Base-by-base conservation (phyloP, 2,113 vertebrate genomes). In the Tragelaphus strepsiceros region DNA sequence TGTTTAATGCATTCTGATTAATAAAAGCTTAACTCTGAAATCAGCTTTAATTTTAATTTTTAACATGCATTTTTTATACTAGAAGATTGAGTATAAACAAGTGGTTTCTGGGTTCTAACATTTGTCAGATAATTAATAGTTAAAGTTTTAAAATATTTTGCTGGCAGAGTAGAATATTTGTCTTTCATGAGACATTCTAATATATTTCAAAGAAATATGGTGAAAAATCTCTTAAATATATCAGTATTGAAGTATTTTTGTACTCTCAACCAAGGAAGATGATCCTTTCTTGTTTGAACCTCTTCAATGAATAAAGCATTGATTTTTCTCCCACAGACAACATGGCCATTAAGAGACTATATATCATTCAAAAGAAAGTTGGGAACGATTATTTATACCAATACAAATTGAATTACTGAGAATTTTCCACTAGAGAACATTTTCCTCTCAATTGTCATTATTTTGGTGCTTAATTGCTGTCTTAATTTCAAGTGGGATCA, bases 391-490 rank as follows among this genome's bases (percentile, higher is more conserved):
- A 97, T 91, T 97, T 94, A 87, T 62, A 93, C 35, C 30, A 96
- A 61, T n/a, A 35, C 30, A 86, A 97, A 97, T 92, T 97, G 28
- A 97, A 94, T 97, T 96, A 96, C 43, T 96, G 90, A 82, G 28
- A 97, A 96, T 97, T 97, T 98, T 93, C 92, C 94, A 97, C 83
- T 87, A 88, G 32, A 46, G 61, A n/a, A 62, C 2, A 81, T 83
- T 86, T 67, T 96, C 51, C 87, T 97, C 97, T 56, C 89, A 97
- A 92, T 11, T 83, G 39, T 0, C 91, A 94, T 97, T 97, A 97
- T 95, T 98, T 97, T 97, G 71, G 22, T 89, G 35, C 7, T 77
- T 96, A 98, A 98, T 97, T 97, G 92, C 90, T 93, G 56, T 93
- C 93, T 92, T 97, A 53, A 96, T 80, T 97, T 96, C 56, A 97